These are phyloP conservation scores for Aricia agestis DNA, from an alignment of 1,140 invertebrate genomes.

Conservation along the genomic window DNA sequence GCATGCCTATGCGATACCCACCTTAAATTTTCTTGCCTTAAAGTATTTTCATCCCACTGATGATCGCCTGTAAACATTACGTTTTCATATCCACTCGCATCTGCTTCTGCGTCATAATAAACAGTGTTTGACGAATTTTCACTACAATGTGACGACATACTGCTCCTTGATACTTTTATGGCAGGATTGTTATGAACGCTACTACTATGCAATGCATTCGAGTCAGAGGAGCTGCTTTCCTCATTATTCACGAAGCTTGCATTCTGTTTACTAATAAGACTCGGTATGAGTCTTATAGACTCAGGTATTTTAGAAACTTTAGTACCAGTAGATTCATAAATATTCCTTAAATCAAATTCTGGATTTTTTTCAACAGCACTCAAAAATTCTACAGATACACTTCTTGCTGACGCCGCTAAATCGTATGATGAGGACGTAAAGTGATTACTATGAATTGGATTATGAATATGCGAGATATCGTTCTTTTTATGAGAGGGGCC, in stretches of 20 bases:
- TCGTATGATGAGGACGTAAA: constrained; percentile 69
- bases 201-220: constrained; percentile 33
- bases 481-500: constrained; percentile 79
- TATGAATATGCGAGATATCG: constrained; percentile 87
- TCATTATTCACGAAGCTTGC: constrained; percentile 39
- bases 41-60: constrained; percentile 88
- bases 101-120: constrained; percentile 69
- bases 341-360: constrained; percentile 85
- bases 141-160: constrained; percentile 69
- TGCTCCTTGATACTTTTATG: constrained; percentile 53
- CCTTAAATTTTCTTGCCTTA: constrained; percentile 87
- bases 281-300: constrained; percentile 66
- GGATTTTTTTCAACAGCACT: constrained; percentile 81
- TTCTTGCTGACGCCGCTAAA: constrained; percentile 80
- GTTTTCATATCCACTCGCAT: constrained; percentile 65
- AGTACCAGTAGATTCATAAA: constrained; percentile 83
- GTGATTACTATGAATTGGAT: constrained; percentile 80
- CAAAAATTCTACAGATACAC: constrained; percentile 81
- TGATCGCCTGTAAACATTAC: constrained; percentile 78
- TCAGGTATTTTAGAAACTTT: constrained; percentile 78
- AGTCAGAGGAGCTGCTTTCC: constrained; percentile 41
- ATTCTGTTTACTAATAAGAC: constrained; percentile 74
- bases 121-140: constrained; percentile 68
- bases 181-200: constrained; percentile 37
- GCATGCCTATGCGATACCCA: constrained; percentile 87